Base-by-base conservation (phyloP, 1,140 invertebrate genomes). In the Drosophila asahinai region DNA sequence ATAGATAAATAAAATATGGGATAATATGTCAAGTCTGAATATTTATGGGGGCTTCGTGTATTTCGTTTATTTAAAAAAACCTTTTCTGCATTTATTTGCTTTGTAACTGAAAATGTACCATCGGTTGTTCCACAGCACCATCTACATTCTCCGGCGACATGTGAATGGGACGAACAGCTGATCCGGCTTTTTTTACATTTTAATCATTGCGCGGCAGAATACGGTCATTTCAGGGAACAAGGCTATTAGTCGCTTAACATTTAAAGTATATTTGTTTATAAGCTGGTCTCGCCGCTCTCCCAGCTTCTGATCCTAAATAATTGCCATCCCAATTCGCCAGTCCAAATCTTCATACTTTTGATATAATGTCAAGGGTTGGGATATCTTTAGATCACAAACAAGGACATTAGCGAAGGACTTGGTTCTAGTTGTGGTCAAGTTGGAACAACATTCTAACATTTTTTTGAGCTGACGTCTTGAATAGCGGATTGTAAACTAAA, bases 321-420 rank as follows among this genome's bases (percentile, higher is more conserved):
- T 15, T 49, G 11, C 12, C 30, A 33, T 11, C 9, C 17, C 9
- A 5, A 30, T 36, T 33, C 52, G n/a, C 7, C 2, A 17, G 14
- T 49, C 7, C 14, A 48, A 14, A 36, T 36, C 33, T 27, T 25
- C 22, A 25, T 15, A 3, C 2, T 8, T 49, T 51, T n/a, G 1
- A 27, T 27, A 27, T n/a, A n/a, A 52, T 19, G 17, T 15, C 51
- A 19, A 19, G n/a, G n/a, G 17, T 2, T 19, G 30, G 3, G 14
- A 36, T 36, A 11, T 36, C 36, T 8, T 3, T 12, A 15, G 12
- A 36, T 54, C 30, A 9, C 33, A 99, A 94, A 99, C 99, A 96
- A 98, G 77, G 90, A 2, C 81, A 80, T 40, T 91, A 80, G 48
- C 15, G 38, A 38, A 45, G 43, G 30, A n/a, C 22, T 30, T 12